Conservation (phyloP, 2,888 invertebrate genomes). For the Drosophila nigricruria region DNA sequence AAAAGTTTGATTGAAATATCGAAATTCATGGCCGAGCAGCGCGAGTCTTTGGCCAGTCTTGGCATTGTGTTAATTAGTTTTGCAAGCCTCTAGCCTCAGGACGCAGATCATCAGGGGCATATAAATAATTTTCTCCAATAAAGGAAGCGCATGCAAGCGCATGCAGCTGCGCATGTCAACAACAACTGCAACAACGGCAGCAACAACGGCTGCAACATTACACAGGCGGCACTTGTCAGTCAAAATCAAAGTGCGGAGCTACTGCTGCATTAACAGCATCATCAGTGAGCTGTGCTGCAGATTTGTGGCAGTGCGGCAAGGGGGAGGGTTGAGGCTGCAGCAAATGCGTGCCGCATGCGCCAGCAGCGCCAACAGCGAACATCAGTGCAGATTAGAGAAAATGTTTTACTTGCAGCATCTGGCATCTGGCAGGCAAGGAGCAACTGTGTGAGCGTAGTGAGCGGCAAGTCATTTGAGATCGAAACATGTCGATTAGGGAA, state of each 20-base stretch:
- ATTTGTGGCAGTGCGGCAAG: constrained; percentile 6
- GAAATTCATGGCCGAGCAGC: constrained; percentile 28
- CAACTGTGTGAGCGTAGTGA: constrained; percentile 38
- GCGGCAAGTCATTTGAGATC: constrained; percentile 80
- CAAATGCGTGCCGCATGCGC: constrained; percentile 74
- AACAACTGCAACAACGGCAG: constrained; percentile 46
- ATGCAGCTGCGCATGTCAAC: constrained; percentile 82
- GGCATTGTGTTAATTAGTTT: constrained; percentile 77
- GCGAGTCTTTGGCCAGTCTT: constrained; percentile 9
- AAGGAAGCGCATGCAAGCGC: constrained; percentile 80
- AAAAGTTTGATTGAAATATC: constrained; percentile 76
- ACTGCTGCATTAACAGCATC: constrained; percentile 67
- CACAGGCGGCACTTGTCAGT: constrained; percentile 83
- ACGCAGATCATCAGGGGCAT: constrained; percentile 61
- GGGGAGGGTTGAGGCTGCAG: constrained; percentile 4
- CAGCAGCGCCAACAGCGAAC: constrained; percentile 48
- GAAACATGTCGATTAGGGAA: constrained; percentile 84
- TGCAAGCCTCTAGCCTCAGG: constrained; percentile 29
- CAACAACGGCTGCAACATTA: constrained; percentile 47
- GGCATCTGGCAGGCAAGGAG: constrained; percentile 30
- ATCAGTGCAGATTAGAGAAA: constrained; percentile 81
- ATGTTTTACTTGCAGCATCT: constrained; percentile 71
- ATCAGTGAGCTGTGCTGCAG: constrained; percentile 42
- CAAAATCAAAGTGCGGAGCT: constrained; percentile 82
- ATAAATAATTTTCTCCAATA: constrained; percentile 79